Percentiles rank a stretch among this genome's conserved stretches.
phyloP scores from a whole-genome alignment of 2,888 invertebrate genomes.

The Agriotes lineatus region DNA sequence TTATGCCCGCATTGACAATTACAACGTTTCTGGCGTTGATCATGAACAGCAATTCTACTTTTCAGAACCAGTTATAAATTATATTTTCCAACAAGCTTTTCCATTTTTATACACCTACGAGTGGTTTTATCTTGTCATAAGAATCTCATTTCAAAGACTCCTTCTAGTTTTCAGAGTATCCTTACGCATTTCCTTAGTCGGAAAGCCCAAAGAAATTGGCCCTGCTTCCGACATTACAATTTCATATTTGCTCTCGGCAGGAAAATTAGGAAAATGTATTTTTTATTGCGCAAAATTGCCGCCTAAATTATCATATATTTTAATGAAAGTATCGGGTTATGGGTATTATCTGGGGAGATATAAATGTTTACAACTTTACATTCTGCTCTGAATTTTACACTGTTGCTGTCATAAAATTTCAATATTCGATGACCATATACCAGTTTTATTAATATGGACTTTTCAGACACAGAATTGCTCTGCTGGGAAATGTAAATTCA shows the following conservation, averaged over 20 bases:
- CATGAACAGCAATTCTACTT: no score
- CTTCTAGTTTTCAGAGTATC: no score
- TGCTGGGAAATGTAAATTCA: conserved; percentile 49
- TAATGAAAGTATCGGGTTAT: conserved; percentile 43
- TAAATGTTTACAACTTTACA: conserved; percentile 47
- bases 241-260: conserved; percentile 14
- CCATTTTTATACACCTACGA: no score
- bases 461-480: conserved; percentile 49
- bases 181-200: no score
- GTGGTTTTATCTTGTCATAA: no score
- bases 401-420: conserved; percentile 58
- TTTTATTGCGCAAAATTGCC: conserved; percentile 37
- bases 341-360: conserved; percentile 41
- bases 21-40: no score
- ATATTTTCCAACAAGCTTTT: no score
- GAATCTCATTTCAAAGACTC: no score
- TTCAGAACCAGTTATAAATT: no score
- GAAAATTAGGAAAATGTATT: conserved; percentile 37
- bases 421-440: conserved; percentile 55
- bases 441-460: conserved; percentile 52
- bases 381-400: conserved; percentile 56
- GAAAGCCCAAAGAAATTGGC: no score
- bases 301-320: conserved; percentile 39
- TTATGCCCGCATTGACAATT: no score
- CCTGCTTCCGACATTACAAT: neutral